Percentiles rank a stretch among this genome's conserved stretches.
phyloP scores from a whole-genome alignment of 2,797 vertebrate species.

The Betta splendens region DNA sequence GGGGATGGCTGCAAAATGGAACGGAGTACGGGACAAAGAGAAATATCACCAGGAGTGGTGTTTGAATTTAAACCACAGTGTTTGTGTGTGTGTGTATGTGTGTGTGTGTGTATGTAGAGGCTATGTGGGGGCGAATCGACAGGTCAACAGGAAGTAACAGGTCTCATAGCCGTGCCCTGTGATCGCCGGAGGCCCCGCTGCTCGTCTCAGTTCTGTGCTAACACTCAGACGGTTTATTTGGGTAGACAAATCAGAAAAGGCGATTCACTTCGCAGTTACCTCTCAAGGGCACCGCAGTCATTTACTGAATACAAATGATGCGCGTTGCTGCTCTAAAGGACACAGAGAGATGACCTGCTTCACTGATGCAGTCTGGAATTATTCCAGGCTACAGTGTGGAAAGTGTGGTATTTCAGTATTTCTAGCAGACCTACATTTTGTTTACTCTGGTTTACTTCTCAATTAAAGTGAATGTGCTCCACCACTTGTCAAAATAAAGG shows the following conservation, averaged over 20 bases:
- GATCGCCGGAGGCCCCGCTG: not conserved
- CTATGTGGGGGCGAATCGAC: conserved; percentile 10
- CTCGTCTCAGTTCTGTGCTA: conserved; percentile 13
- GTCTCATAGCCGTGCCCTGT: conserved; percentile 18
- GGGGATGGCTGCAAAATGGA: conserved; percentile 6
- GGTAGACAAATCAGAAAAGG: conserved; percentile 7
- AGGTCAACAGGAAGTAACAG: conserved; percentile 34
- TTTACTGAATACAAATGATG: conserved; percentile 21
- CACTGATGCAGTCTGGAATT: not conserved
- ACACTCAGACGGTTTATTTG: conserved; percentile 3
- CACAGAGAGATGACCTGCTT: not conserved
- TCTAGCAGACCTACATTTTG: too few species aligned
- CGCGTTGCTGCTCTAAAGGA: not conserved
- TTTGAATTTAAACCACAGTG: not conserved
- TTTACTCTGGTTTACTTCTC: too few species aligned
- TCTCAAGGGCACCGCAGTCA: conserved; percentile 1
- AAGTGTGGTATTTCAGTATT: too few species aligned
- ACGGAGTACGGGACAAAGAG: not conserved
- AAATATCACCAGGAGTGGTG: not conserved
- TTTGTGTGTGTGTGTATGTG: not conserved
- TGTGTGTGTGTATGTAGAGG: not conserved
- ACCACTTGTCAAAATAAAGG: too few species aligned
- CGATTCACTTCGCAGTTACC: conserved; percentile 16
- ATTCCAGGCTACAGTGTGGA: too few species aligned
- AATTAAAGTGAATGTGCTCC: too few species aligned